Evolutionary conservation across 2,888 invertebrate species (phyloP).

Genomic region (Ferrisia virgata): DNA sequence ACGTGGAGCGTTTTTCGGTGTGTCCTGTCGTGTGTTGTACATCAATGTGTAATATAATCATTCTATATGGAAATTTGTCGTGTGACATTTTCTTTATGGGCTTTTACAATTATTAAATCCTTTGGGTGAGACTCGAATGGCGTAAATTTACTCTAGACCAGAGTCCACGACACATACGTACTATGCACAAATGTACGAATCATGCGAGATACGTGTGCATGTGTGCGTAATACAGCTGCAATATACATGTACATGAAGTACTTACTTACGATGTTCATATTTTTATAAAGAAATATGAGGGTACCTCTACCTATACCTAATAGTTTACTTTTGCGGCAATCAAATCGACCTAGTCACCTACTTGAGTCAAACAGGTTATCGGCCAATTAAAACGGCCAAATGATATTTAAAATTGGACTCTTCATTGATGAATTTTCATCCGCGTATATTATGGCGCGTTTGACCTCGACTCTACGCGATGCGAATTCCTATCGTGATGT

Average conservation of each 20-base stretch:
- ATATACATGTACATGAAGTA: too few species aligned
- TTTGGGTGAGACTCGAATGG: background rate
- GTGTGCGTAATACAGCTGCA: too few species aligned
- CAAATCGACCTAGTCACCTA: slow-evolving; percentile 9
- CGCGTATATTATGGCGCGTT: background rate
- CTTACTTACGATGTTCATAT: too few species aligned
- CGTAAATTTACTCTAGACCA: background rate
- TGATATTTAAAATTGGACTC: background rate
- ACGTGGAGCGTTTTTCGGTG: background rate
- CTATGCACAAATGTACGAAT: too few species aligned
- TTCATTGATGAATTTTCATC: slow-evolving; percentile 5
- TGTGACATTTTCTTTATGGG: background rate
- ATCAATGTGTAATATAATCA: too few species aligned
- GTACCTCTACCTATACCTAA: background rate
- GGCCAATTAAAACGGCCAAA: background rate
- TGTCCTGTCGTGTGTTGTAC: background rate
- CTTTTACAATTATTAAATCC: background rate
- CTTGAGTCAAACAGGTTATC: slow-evolving; percentile 1
- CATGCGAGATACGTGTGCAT: too few species aligned
- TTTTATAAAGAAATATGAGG: too few species aligned
- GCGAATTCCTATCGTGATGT: background rate
- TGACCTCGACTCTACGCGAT: background rate
- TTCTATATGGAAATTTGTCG: background rate
- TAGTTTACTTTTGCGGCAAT: background rate
- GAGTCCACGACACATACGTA: too few species aligned